Conservation (phyloP, 2,888 invertebrate genomes). For the Nebria salina region DNA sequence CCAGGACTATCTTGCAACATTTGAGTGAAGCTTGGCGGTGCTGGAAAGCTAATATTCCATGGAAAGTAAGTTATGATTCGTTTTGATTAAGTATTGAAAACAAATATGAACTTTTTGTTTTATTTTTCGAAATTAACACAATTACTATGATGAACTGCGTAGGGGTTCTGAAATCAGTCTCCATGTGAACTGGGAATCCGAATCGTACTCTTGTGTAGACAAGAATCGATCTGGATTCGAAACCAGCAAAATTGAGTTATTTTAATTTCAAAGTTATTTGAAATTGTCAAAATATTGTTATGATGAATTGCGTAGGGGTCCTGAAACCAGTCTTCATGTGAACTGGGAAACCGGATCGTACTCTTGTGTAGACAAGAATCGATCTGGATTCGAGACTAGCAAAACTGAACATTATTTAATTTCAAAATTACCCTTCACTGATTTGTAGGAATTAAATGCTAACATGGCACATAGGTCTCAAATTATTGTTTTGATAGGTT, state of each 20-base stretch:
- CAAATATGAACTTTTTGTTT: too few species aligned
- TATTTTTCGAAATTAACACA: not conserved
- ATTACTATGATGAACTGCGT: conserved; percentile 47
- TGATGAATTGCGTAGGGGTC: conserved; percentile 50
- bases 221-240: conserved; percentile 29
- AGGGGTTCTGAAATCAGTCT: conserved; percentile 49
- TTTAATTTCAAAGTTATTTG: not conserved
- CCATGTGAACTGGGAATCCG: conserved; percentile 65
- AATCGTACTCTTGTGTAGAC: conserved; percentile 49
- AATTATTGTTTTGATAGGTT: conserved; percentile 66
- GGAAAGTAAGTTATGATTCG: conserved; percentile 78
- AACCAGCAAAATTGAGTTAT: conserved; percentile 23
- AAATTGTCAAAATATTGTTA: not conserved
- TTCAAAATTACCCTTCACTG: too few species aligned
- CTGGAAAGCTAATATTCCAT: conserved; percentile 99
- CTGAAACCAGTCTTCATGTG: conserved; percentile 57
- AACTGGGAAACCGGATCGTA: conserved; percentile 63
- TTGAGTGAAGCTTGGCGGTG: conserved; percentile 99
- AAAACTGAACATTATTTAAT: conserved; percentile 18
- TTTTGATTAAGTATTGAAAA: too few species aligned
- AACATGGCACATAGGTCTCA: not conserved
- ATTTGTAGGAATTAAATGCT: too few species aligned
- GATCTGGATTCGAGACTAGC: conserved; percentile 34
- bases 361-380: conserved; percentile 38
- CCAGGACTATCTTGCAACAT: conserved; percentile 98